Percentiles rank a stretch among this genome's conserved stretches.
Evolutionary conservation across 2,797 vertebrate genomes (phyloP).

Genomic region (Hipposideros larvatus): DNA sequence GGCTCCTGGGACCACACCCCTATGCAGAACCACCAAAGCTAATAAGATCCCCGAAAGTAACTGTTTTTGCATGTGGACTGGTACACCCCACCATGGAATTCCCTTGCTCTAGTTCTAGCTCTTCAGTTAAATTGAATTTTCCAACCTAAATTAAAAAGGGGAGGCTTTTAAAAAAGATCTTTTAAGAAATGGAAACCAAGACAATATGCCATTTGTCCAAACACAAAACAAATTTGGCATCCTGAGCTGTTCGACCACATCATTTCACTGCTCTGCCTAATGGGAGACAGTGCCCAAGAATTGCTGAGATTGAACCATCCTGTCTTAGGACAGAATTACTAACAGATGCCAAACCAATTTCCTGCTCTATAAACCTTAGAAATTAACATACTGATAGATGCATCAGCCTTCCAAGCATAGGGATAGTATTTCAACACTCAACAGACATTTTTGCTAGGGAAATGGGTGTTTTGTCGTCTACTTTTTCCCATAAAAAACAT

Average conservation of each 20-base stretch:
- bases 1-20: neutral
- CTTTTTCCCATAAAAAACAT: neutral
- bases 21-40: neutral
- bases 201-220: neutral
- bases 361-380: slow-evolving; percentile 51
- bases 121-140: slow-evolving; percentile 19
- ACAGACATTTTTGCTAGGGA: slow-evolving; percentile 17
- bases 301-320: slow-evolving; percentile 21
- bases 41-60: neutral
- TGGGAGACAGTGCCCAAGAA: neutral
- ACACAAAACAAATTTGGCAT: slow-evolving; percentile 5
- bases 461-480: neutral
- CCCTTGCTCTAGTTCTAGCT: neutral
- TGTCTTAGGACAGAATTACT: neutral
- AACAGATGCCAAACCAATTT: slow-evolving; percentile 62
- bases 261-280: neutral
- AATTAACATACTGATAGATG: slow-evolving; percentile 51
- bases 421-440: slow-evolving; percentile 45
- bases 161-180: neutral
- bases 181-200: slow-evolving; percentile 51
- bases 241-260: neutral
- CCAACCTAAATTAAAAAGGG: neutral
- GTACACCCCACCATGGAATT: accelerated
- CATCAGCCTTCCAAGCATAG: neutral
- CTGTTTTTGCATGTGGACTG: neutral